Base-by-base conservation (phyloP, 2,888 invertebrate genomes). In the Leucoma salicis region DNA sequence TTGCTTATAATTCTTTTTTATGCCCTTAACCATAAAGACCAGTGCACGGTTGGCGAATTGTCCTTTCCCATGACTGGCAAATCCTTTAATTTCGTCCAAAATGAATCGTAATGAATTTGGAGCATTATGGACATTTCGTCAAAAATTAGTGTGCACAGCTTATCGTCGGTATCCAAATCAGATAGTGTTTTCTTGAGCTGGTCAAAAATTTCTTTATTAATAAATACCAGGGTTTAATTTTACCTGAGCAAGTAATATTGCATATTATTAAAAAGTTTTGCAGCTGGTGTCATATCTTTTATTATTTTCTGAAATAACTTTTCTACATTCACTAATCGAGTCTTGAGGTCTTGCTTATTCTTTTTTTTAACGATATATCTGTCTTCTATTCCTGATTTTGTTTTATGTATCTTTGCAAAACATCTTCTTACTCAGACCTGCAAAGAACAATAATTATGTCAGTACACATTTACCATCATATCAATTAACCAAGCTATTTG, bases 11-110 rank as follows among this genome's bases (percentile, higher is more conserved):
- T 47, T 52, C 7, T 14, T 13, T 46, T 52, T 57, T 10, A 63
- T 28, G 0, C 59, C 56, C 32, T 59, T 63, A 0, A 62, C 40
- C 58, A 63, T 62, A 35, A 61, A 66, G 0, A 61, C 57, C 11
- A 63, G 29, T 1, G 34, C 60, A 38, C 58, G 60, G 27, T 62
- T 31, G 2, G 57, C 33, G 16, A 39, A 7, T 13, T 10, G n/a
- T n/a, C n/a, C 12, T 7, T 10, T 28, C 14, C 8, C 5, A 7
- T 16, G 6, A 12, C 7, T 3, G 1, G 14, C 6, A 2, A n/a
- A 21, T 1, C 35, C 35, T 25, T 40, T 15, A 1, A 40, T 13
- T 8, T 14, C 7, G 14, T 35, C 35, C 2, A 12, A 25, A 3
- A 5, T 2, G 15, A 12, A 27, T 39, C 12, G 14, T 27, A 39